phyloP scores from a whole-genome alignment of 2,113 vertebrate species.

The Excalfactoria chinensis region DNA sequence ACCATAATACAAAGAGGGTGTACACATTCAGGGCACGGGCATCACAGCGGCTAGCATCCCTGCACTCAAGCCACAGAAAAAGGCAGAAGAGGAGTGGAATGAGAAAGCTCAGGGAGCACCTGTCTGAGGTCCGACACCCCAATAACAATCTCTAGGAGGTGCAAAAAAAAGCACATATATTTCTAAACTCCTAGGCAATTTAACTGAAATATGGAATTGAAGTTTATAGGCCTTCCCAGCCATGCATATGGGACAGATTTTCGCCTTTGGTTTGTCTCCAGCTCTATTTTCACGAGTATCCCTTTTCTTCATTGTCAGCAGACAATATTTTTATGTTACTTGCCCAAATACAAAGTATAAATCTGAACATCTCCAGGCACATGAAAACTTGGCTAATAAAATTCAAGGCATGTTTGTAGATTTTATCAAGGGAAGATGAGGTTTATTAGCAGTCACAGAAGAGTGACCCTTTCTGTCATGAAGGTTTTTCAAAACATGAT shows the following conservation, averaged over 20 bases:
- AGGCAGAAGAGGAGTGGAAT: background rate
- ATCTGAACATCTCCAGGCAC: background rate
- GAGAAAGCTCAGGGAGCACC: background rate
- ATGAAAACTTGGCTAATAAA: background rate
- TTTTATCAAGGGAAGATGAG: background rate
- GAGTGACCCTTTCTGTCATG: background rate
- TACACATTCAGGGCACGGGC: background rate
- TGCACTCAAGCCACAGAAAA: background rate
- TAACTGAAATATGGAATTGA: constrained; percentile 62
- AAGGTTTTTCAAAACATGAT: background rate
- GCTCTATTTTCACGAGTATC: background rate
- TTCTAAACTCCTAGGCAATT: constrained; percentile 55
- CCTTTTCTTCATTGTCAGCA: constrained; percentile 27
- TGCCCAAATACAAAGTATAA: background rate
- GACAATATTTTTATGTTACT: constrained; percentile 38
- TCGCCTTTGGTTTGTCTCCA: background rate
- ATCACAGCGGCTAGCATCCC: background rate
- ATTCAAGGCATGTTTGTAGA: background rate
- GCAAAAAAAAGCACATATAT: constrained; percentile 10
- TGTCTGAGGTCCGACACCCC: background rate
- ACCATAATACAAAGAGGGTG: background rate
- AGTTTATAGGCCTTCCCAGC: constrained; percentile 40
- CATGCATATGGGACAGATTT: background rate
- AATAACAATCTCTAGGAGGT: background rate
- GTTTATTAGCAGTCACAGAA: background rate